Conservation (phyloP, 2,888 invertebrate species). For the Temnothorax ravouxi region DNA sequence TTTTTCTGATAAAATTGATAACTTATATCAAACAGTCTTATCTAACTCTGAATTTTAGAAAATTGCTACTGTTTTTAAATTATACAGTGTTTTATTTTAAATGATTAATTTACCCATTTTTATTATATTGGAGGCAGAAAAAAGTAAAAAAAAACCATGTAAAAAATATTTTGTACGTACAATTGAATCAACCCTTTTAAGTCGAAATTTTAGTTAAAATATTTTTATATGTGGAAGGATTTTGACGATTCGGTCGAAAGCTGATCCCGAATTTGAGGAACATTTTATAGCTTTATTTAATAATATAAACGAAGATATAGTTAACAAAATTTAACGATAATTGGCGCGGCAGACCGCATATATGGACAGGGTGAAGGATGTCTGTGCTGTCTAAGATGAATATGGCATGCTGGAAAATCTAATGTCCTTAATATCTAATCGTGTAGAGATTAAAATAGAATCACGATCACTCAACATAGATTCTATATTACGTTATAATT, state of each 20-base stretch:
- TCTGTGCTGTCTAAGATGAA: slow-evolving; percentile 38
- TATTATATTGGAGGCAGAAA: background rate
- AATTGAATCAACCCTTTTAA: background rate
- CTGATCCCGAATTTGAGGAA: background rate
- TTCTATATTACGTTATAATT: slow-evolving; percentile 45
- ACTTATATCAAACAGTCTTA: background rate
- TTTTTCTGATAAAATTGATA: background rate
- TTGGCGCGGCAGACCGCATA: background rate
- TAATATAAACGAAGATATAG: slow-evolving; percentile 14
- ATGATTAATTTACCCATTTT: background rate
- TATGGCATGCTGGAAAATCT: slow-evolving; percentile 40
- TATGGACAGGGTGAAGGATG: slow-evolving; percentile 23
- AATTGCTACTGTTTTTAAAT: background rate
- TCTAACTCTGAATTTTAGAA: background rate
- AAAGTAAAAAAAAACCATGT: background rate
- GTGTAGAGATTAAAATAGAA: slow-evolving; percentile 43
- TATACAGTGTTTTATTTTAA: background rate
- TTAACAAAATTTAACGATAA: slow-evolving; percentile 18
- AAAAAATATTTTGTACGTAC: background rate
- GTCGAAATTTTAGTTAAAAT: background rate
- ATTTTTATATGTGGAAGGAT: background rate
- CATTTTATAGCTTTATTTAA: slow-evolving; percentile 4
- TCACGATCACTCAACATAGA: slow-evolving; percentile 36
- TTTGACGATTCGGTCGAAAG: background rate
- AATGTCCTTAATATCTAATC: slow-evolving; percentile 45